phyloP scores from a whole-genome alignment of 2,888 invertebrate species.

The Drosophila kuntzei region DNA sequence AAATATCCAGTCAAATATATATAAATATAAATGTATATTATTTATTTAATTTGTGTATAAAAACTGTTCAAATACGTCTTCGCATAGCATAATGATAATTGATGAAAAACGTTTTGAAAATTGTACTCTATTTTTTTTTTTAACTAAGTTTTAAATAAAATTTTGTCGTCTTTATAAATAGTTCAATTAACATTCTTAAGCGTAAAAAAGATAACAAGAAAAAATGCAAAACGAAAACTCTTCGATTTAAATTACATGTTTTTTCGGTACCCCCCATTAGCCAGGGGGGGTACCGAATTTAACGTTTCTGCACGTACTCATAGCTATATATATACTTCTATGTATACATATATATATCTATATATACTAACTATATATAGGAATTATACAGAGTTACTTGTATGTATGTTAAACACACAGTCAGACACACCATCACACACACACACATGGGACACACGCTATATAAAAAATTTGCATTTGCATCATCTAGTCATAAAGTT shows the following conservation, averaged over 20 bases:
- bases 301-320: conserved; percentile 48
- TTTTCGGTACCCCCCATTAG: conserved; percentile 25
- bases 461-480: conserved; percentile 38
- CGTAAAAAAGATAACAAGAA: conserved; percentile 3
- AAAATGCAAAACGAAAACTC: conserved; percentile 6
- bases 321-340: conserved; percentile 38
- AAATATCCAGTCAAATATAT: conserved; percentile 25
- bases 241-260: conserved; percentile 39
- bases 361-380: conserved; percentile 7
- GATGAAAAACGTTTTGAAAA: conserved; percentile 21
- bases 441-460: conserved; percentile 5
- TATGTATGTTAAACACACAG: conserved; percentile 38
- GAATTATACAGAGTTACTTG: conserved; percentile 45
- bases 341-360: conserved; percentile 17
- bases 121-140: conserved; percentile 9
- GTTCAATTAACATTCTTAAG: conserved; percentile 43
- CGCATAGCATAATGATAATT: conserved; percentile 48
- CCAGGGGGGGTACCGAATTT: conserved; percentile 13
- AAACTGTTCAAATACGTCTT: conserved; percentile 46
- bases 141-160: conserved; percentile 41
- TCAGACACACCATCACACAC: conserved; percentile 15
- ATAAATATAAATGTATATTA: conserved; percentile 7
- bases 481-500: conserved; percentile 47
- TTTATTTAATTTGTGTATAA: conserved; percentile 24
- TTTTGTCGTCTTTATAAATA: conserved; percentile 44